Evolutionary conservation across 1,140 invertebrate genomes (phyloP).

Genomic region (Helicoverpa zea): DNA sequence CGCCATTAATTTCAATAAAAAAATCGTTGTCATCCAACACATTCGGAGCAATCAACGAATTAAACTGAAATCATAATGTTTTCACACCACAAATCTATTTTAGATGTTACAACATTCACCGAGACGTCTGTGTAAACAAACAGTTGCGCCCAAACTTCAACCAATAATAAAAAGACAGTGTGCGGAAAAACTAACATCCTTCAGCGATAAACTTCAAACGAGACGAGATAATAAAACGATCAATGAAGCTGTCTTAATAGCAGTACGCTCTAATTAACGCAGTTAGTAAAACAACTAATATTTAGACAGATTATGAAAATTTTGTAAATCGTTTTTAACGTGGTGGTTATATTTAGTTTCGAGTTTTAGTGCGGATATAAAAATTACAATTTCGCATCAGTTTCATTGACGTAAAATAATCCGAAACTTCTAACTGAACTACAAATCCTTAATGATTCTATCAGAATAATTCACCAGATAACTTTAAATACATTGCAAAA

Average conservation of each 20-base stretch:
- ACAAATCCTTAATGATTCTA: no score
- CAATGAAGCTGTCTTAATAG: slow-evolving; percentile 72
- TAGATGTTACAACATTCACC: slow-evolving; percentile 67
- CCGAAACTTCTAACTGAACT: background rate
- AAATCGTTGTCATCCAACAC: background rate
- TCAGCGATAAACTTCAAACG: slow-evolving; percentile 81
- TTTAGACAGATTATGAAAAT: slow-evolving; percentile 51
- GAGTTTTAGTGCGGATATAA: slow-evolving; percentile 27
- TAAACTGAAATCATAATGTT: slow-evolving; percentile 77
- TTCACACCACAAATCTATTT: slow-evolving; percentile 85
- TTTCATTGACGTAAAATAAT: slow-evolving; percentile 13
- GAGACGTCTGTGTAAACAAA: slow-evolving; percentile 81
- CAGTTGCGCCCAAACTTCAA: slow-evolving; percentile 82
- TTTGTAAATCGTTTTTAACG: slow-evolving; percentile 45
- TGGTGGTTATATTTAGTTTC: slow-evolving; percentile 28
- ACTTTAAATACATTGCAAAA: background rate
- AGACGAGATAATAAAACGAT: slow-evolving; percentile 77
- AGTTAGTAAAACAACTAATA: slow-evolving; percentile 55
- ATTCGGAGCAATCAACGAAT: slow-evolving; percentile 65
- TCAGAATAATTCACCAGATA: no score
- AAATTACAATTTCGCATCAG: slow-evolving; percentile 24
- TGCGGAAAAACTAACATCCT: slow-evolving; percentile 87
- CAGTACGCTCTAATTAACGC: slow-evolving; percentile 69
- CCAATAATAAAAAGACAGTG: slow-evolving; percentile 86
- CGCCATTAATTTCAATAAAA: slow-evolving; percentile 8